Evolutionary conservation across 2,888 invertebrate species (phyloP), one percentile per base, ranked within the genome.

Genomic region (Nudaria mundana): DNA sequence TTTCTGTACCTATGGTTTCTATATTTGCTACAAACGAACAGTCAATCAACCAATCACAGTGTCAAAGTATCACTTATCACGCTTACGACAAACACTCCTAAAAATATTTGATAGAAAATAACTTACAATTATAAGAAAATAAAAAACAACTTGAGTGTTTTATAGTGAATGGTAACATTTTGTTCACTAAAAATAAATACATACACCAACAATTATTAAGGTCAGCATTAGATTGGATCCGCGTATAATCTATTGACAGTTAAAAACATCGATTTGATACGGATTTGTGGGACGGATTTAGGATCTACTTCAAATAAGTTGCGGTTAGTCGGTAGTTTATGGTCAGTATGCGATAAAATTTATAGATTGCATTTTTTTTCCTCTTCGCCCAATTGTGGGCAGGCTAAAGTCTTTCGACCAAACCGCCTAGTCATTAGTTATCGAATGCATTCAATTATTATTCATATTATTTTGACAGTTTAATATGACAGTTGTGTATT

Each of bases 111-210:
- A 61, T 76, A 71, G 64, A 75, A 74, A 76, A 66, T 60, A 80
- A 80, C 80, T 81, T 82, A 82, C 64, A 69, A 54, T 64, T 74
- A 80, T 71, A 69, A 66, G 72, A 77, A 80, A 76, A 74, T 74
- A 66, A 62, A 80, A 76, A 74, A 75, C 66, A 62, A 67, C 70
- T 74, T 68, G 72, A 76, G 75, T 79, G 81, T 71, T 76, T n/a
- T 72, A 67, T 77, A 83, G 81, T 83, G 84, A 82, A 82, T 86
- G 86, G 86, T 87, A 86, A 87, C 86, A 84, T 80, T 20, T 83
- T 80, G 81, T 84, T 84, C 83, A 83, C 84, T 85, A 84, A 81
- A 72, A 72, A 71, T 75, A 75, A 71, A 68, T 57, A 62, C 24
- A 30, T 16, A 14, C 63, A 42, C 44, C 18, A 26, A 33, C 56